Conservation (phyloP, 2,888 invertebrate species). For the Thera britannica region DNA sequence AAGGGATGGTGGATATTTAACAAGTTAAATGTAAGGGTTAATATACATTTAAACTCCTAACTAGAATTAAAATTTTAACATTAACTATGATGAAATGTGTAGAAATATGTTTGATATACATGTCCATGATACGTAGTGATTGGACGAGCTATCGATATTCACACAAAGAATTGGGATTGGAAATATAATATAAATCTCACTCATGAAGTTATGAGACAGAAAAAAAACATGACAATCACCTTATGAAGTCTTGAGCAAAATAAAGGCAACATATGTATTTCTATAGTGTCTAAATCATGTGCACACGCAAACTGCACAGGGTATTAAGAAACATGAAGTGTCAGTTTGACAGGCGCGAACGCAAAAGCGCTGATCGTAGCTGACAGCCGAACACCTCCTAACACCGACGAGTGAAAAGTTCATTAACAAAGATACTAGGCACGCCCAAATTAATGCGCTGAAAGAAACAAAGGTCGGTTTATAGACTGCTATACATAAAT, state of each 20-base stretch:
- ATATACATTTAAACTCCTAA: too few species aligned
- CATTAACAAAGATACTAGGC: conserved; percentile 12
- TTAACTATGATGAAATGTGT: too few species aligned
- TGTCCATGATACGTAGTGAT: too few species aligned
- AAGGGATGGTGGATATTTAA: too few species aligned
- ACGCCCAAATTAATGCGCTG: conserved; percentile 6
- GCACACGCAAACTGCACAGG: not conserved
- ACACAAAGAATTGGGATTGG: too few species aligned
- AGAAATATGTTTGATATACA: too few species aligned
- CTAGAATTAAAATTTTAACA: too few species aligned
- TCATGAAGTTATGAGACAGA: too few species aligned
- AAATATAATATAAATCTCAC: too few species aligned
- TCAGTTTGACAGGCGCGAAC: conserved; percentile 32
- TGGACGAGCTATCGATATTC: too few species aligned
- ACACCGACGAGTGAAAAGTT: conserved; percentile 33
- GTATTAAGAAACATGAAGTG: conserved; percentile 20
- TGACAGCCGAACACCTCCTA: conserved; percentile 35
- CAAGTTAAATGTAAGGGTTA: too few species aligned
- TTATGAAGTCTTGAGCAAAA: not conserved
- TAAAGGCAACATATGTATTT: not conserved
- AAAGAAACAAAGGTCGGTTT: conserved; percentile 6
- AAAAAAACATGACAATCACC: too few species aligned
- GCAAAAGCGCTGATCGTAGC: conserved; percentile 29
- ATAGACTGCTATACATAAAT: not conserved
- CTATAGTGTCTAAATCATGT: not conserved